Base-by-base conservation (phyloP, 1,140 invertebrate species). In the Coelopa frigida region DNA sequence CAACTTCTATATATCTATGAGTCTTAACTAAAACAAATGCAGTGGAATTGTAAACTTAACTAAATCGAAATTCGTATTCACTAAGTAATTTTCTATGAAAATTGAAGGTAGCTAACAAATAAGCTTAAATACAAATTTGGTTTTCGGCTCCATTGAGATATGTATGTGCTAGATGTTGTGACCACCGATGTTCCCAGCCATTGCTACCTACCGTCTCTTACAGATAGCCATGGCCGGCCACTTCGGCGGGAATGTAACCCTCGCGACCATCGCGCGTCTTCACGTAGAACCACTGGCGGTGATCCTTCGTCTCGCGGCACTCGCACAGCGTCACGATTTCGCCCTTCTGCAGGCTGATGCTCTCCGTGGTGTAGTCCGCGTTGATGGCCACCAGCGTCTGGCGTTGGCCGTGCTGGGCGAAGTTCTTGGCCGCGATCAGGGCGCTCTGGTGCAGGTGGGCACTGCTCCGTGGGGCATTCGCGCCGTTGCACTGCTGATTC, bases 171-270 rank as follows among this genome's bases (percentile, higher is more conserved):
- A 20, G n/a, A n/a, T n/a, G n/a, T n/a, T n/a, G n/a, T n/a, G n/a
- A n/a, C n/a, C n/a, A n/a, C n/a, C n/a, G n/a, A n/a, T n/a, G n/a
- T n/a, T n/a, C n/a, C n/a, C n/a, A n/a, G n/a, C n/a, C n/a, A n/a
- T n/a, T n/a, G n/a, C n/a, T n/a, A n/a, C n/a, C n/a, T n/a, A n/a
- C n/a, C n/a, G n/a, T n/a, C n/a, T n/a, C 18, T 77, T 73, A 85
- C 53, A 85, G 73, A 58, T 81, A 86, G 12, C 83, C 82, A 68
- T 86, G 78, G 11, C 81, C 83, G 33, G 83, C 82, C 20, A 86
- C 75, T 15, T 75, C 76, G n/a, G 83, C 82, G 2, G 85, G 85
- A 48, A 88, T 87, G 47, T 84, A 85, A 31, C 84, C 84, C 54
- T 85, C 81, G 35, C 64, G 73, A 1, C 83, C 83, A 51, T 83